Conservation (phyloP, 2,113 vertebrate genomes). For the Callocephalon fimbriatum region DNA sequence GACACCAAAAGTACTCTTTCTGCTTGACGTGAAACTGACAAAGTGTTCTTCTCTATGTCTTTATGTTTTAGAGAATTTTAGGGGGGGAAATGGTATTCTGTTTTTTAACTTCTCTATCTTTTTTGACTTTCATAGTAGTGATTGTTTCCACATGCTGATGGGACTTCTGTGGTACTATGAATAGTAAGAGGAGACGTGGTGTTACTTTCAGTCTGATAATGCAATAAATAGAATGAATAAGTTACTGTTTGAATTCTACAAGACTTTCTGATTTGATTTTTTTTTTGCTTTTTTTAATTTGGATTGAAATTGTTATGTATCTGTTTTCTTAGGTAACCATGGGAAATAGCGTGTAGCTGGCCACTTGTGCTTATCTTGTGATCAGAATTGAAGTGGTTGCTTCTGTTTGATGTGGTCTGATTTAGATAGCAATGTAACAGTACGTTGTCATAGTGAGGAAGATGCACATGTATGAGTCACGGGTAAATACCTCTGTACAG, state of each 20-base stretch:
- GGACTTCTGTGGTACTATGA: neutral
- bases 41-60: accelerated
- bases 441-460: neutral
- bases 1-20: neutral
- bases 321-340: neutral
- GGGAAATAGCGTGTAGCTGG: neutral
- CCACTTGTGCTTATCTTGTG: neutral
- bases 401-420: neutral
- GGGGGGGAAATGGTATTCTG: neutral
- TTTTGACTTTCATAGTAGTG: neutral
- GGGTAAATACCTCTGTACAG: neutral
- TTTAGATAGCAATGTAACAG: accelerated
- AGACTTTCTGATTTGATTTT: neutral
- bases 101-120: neutral
- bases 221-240: neutral
- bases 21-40: neutral
- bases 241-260: neutral
- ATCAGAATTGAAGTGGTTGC: neutral
- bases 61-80: neutral
- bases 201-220: neutral
- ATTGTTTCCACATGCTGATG: neutral
- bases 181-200: neutral
- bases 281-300: too few species aligned
- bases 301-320: neutral
- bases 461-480: accelerated